Evolutionary conservation across 2,888 invertebrate species (phyloP).

Genomic region (Pandemis cinnamomeana): DNA sequence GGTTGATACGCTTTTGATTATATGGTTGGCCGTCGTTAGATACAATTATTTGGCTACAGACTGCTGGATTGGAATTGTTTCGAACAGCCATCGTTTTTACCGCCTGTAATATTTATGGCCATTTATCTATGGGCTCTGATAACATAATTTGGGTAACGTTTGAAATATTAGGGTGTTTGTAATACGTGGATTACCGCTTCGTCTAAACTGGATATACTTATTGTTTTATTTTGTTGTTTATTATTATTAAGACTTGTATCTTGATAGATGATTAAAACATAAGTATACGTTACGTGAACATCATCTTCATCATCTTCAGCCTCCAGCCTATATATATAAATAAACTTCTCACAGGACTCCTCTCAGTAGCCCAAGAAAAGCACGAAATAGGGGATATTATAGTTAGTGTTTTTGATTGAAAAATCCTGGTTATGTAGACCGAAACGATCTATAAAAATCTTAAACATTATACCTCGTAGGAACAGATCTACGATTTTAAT

Average conservation of each 20-base stretch:
- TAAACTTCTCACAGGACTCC: too few relatives aligned
- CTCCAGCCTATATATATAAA: too few relatives aligned
- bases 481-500: too few relatives aligned
- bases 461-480: too few relatives aligned
- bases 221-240: background rate
- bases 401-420: too few relatives aligned
- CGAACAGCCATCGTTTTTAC: slow-evolving; percentile 53
- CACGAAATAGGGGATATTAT: too few relatives aligned
- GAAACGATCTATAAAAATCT: too few relatives aligned
- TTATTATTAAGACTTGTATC: background rate
- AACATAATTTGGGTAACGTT: slow-evolving; percentile 29
- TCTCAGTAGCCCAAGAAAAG: too few relatives aligned
- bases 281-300: too few relatives aligned
- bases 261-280: background rate
- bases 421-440: too few relatives aligned
- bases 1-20: slow-evolving; percentile 81
- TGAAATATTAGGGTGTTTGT: slow-evolving; percentile 18
- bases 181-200: slow-evolving; percentile 14
- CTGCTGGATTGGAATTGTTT: slow-evolving; percentile 55
- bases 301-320: too few relatives aligned
- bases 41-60: slow-evolving; percentile 72
- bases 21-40: slow-evolving; percentile 74
- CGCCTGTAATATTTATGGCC: slow-evolving; percentile 45
- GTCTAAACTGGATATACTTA: background rate
- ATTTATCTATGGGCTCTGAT: slow-evolving; percentile 34